phyloP scores from a whole-genome alignment of 1,140 invertebrate genomes.

The Leptopilina boulardi region DNA sequence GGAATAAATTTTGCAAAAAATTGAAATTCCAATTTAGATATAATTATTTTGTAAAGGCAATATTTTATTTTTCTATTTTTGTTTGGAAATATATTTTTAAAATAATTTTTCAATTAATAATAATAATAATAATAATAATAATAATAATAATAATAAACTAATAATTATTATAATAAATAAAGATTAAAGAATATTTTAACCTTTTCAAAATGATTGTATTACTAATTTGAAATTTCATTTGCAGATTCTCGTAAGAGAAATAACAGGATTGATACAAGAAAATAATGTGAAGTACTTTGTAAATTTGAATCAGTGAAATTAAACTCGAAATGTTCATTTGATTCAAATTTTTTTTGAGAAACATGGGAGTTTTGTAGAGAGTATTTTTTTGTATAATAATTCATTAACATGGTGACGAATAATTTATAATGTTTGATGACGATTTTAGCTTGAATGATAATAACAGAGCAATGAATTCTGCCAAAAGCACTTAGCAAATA shows the following conservation, averaged over 20 bases:
- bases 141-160: too few relatives aligned
- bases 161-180: too few relatives aligned
- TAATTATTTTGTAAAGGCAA: not conserved
- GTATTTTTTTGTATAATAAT: not conserved
- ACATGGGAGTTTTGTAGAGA: not conserved
- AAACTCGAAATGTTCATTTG: not conserved
- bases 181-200: too few relatives aligned
- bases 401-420: not conserved
- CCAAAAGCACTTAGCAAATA: constrained; percentile 10
- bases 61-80: too few relatives aligned
- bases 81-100: too few relatives aligned
- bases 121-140: too few relatives aligned
- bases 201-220: too few relatives aligned
- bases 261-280: too few relatives aligned
- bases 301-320: too few relatives aligned
- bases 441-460: not conserved
- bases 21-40: not conserved
- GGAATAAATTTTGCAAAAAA: not conserved
- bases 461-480: not conserved
- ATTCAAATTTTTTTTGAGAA: not conserved
- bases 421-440: not conserved
- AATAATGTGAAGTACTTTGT: too few relatives aligned
- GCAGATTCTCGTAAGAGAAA: too few relatives aligned
- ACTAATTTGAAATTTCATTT: too few relatives aligned
- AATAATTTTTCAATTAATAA: not conserved